Percentiles rank a stretch among this genome's conserved stretches.
These are phyloP conservation scores for Syngnathus scovelli DNA, from an alignment of 2,113 vertebrate genomes.

Conservation along the genomic window DNA sequence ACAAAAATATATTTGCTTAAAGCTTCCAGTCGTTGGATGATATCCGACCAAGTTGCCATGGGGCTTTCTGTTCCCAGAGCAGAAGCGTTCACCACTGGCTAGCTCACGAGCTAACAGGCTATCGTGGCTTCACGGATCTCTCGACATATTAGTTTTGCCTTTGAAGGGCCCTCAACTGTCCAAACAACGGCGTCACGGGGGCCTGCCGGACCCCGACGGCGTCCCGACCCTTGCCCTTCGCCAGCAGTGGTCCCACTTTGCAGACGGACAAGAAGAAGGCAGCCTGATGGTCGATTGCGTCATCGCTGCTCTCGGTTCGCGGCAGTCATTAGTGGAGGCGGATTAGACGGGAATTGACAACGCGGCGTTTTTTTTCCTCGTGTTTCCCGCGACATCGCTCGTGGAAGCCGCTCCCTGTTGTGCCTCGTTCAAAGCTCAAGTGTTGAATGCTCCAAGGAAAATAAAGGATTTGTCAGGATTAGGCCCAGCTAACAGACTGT, in stretches of 20 bases:
- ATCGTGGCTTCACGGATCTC: not conserved
- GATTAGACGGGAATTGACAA: constrained; percentile 56
- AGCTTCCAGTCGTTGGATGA: too few relatives aligned
- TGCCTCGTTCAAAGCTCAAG: constrained; percentile 24
- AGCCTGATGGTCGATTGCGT: constrained; percentile 49
- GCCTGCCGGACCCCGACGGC: constrained; percentile 22
- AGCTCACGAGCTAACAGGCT: too few relatives aligned
- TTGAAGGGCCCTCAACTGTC: constrained; percentile 34
- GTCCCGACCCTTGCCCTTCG: constrained; percentile 32
- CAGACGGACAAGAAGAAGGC: constrained; percentile 41
- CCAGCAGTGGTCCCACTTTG: constrained; percentile 33
- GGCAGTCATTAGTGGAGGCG: constrained; percentile 52
- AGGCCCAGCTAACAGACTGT: constrained; percentile 49
- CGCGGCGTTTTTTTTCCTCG: constrained; percentile 28
- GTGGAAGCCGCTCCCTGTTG: constrained; percentile 29
- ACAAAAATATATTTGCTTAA: too few relatives aligned
- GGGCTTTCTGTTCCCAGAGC: too few relatives aligned
- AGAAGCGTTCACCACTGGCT: too few relatives aligned
- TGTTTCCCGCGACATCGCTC: constrained; percentile 27
- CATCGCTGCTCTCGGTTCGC: constrained; percentile 37
- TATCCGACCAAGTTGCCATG: too few relatives aligned
- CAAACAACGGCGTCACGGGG: constrained; percentile 20
- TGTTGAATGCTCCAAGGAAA: constrained; percentile 44
- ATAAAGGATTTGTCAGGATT: constrained; percentile 69
- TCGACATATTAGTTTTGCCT: not conserved